Conservation (phyloP, 2,113 vertebrate species). For the Leucosticte australis region DNA sequence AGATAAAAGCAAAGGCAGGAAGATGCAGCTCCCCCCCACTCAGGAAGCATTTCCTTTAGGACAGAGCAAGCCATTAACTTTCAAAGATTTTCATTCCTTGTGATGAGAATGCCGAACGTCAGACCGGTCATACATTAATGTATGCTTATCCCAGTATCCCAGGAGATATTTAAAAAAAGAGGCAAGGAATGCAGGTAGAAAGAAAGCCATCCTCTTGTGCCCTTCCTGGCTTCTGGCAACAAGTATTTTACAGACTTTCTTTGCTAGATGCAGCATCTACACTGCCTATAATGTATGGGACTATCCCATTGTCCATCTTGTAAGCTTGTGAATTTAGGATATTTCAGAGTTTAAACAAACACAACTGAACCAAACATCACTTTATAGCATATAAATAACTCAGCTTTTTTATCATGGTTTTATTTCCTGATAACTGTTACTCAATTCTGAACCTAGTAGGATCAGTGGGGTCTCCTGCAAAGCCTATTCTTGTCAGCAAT, state of each 20-base stretch:
- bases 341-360: neutral
- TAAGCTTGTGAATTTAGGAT: neutral
- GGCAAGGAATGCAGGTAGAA: neutral
- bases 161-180: neutral
- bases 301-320: neutral
- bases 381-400: neutral
- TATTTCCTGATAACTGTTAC: neutral
- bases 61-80: neutral
- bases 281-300: neutral
- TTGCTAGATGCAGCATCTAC: neutral
- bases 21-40: neutral
- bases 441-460: neutral
- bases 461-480: neutral
- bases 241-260: neutral
- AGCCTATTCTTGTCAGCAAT: neutral
- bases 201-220: neutral
- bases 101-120: neutral
- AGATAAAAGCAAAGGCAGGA: slow-evolving; percentile 27
- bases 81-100: neutral
- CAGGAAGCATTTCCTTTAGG: neutral
- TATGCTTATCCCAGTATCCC: neutral
- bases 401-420: neutral
- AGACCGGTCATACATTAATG: neutral
- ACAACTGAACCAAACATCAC: neutral
- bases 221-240: neutral